A percentile compares a stretch with the other conserved stretches of the same genome.
These are phyloP conservation scores for Chrysomela aeneicollis DNA, from an alignment of 2,888 invertebrate species.

Conservation along the genomic window DNA sequence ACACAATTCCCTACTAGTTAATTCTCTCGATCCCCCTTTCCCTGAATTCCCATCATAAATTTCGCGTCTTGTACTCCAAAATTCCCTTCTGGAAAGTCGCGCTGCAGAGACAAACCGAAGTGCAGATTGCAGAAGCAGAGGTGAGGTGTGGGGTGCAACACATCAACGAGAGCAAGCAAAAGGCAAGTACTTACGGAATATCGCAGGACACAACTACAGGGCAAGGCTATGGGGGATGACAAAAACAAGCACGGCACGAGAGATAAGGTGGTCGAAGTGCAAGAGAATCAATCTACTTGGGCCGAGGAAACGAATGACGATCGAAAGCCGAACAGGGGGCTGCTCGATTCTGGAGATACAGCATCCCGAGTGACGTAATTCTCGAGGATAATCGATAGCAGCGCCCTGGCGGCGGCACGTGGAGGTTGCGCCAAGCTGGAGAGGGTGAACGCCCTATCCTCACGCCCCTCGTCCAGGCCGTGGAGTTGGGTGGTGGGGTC, in stretches of 20 bases:
- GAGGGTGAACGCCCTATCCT: conserved; percentile 60
- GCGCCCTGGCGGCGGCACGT: conserved; percentile 58
- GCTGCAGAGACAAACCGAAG: not conserved
- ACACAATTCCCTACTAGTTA: too few relatives aligned
- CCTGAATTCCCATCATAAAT: too few relatives aligned
- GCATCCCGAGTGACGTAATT: conserved; percentile 60
- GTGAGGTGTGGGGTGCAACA: not conserved
- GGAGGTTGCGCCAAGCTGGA: conserved; percentile 50
- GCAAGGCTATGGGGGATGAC: conserved; percentile 20
- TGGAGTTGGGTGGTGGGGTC: not conserved
- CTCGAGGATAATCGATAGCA: conserved; percentile 60
- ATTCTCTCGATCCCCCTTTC: too few relatives aligned
- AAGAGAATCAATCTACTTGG: conserved; percentile 31
- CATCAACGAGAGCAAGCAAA: conserved; percentile 12
- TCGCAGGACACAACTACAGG: conserved; percentile 29
- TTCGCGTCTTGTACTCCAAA: too few relatives aligned
- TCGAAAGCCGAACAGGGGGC: conserved; percentile 49
- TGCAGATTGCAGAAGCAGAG: too few relatives aligned
- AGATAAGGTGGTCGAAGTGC: conserved; percentile 10
- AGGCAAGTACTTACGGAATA: conserved; percentile 34
- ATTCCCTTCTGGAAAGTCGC: too few relatives aligned
- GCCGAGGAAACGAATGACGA: conserved; percentile 31
- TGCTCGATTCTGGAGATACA: conserved; percentile 55
- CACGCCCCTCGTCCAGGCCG: conserved; percentile 41
- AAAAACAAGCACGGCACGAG: conserved; percentile 30